Conservation (phyloP, 1,140 invertebrate genomes). For the Drosophila funebris region DNA sequence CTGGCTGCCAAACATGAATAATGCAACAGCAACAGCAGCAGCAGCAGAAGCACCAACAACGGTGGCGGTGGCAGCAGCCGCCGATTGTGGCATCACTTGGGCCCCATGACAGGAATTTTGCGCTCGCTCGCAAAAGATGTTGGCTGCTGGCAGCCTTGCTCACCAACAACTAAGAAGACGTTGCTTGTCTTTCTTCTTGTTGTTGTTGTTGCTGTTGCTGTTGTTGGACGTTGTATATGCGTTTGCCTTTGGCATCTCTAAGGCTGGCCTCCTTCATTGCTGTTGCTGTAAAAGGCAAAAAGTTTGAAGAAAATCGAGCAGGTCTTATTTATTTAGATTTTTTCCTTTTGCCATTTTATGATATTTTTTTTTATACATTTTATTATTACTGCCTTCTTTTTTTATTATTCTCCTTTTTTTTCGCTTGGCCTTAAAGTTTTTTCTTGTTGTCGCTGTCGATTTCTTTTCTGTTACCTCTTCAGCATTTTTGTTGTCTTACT, state of each 20-base stretch:
- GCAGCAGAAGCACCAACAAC: constrained; percentile 15
- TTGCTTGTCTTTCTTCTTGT: constrained; percentile 33
- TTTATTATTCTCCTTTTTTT: constrained; percentile 27
- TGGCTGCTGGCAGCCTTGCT: constrained; percentile 40
- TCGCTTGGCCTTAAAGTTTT: constrained; percentile 49
- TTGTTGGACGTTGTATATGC: constrained; percentile 28
- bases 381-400: constrained; percentile 35
- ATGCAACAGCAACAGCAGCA: constrained; percentile 61
- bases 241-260: constrained; percentile 46
- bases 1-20: constrained; percentile 73
- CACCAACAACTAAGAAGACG: constrained; percentile 48
- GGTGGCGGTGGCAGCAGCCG: constrained; percentile 28
- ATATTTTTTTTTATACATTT: constrained; percentile 43
- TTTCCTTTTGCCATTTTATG: constrained; percentile 47
- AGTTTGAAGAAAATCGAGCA: constrained; percentile 74
- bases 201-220: constrained; percentile 10
- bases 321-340: constrained; percentile 75
- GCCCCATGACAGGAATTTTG: constrained; percentile 66
- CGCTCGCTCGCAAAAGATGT: constrained; percentile 59
- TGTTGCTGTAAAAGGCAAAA: constrained; percentile 45
- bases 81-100: constrained; percentile 53
- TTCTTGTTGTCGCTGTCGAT: constrained; percentile 48
- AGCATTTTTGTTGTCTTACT: constrained; percentile 51
- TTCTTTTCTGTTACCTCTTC: constrained; percentile 53
- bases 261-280: no score